These are phyloP conservation scores for Tetrax tetrax DNA, from an alignment of 2,113 vertebrate species.

Conservation along the genomic window DNA sequence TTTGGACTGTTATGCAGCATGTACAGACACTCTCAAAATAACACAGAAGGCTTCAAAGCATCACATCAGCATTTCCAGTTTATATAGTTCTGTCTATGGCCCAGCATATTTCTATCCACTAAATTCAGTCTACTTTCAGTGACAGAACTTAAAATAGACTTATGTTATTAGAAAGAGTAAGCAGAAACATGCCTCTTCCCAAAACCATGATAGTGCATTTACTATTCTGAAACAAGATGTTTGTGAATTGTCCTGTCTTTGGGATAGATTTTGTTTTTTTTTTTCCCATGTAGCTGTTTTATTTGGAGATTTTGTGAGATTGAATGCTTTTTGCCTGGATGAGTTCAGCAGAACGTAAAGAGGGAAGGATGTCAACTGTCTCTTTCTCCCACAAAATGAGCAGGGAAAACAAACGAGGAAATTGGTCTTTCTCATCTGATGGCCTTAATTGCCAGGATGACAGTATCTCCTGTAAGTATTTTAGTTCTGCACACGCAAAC, in stretches of 20 bases:
- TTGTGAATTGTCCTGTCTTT: neutral
- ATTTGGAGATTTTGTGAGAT: neutral
- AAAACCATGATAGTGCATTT: neutral
- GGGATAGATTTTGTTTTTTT: neutral
- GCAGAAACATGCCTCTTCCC: neutral
- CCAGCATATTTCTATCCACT: neutral
- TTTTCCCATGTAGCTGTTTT: neutral
- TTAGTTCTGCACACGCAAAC: constrained; percentile 42
- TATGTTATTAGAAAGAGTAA: neutral
- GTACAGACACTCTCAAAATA: neutral
- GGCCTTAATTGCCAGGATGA: constrained; percentile 52
- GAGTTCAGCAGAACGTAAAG: neutral
- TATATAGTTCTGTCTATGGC: neutral
- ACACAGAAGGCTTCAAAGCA: neutral
- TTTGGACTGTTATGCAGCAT: neutral
- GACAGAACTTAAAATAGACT: neutral
- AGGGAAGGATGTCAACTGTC: neutral
- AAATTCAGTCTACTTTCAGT: neutral
- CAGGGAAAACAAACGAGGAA: neutral
- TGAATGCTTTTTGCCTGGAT: neutral
- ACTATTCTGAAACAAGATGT: neutral
- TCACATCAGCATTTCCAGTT: neutral
- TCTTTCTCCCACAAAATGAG: neutral
- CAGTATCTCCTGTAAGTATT: constrained; percentile 61
- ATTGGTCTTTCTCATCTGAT: neutral